Conservation (phyloP, 2,113 vertebrate genomes). For the Gymnocephalus cernua region DNA sequence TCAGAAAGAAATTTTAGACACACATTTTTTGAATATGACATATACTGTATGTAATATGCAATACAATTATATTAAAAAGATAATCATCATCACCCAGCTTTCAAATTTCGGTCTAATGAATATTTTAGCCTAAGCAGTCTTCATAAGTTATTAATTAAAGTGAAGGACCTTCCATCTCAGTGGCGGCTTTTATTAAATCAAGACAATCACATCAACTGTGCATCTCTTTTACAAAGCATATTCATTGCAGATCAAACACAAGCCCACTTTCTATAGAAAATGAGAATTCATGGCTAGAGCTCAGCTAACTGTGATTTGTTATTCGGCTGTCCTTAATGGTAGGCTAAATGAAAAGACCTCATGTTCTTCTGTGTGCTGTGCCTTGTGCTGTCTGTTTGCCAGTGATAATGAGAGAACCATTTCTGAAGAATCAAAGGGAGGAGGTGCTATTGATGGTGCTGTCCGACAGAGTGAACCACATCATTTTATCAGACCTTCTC, state of each 20-base stretch:
- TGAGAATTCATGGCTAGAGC: constrained; percentile 9
- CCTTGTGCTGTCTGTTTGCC: constrained; percentile 24
- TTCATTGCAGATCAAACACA: constrained; percentile 64
- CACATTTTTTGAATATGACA: neutral
- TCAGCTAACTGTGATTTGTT: constrained; percentile 26
- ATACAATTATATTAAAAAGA: neutral
- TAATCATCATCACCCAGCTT: constrained; percentile 11
- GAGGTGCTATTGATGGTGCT: constrained; percentile 46
- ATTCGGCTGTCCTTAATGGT: neutral
- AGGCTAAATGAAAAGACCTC: constrained; percentile 1
- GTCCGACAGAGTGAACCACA: constrained; percentile 1
- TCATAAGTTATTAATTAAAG: constrained; percentile 60
- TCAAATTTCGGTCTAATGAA: constrained; percentile 29
- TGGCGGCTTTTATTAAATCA: constrained; percentile 36
- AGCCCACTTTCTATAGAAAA: constrained; percentile 8
- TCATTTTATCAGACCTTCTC: constrained; percentile 32
- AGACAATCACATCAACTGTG: constrained; percentile 39
- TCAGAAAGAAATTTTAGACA: neutral
- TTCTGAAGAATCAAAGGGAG: constrained; percentile 58
- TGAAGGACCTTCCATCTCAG: constrained; percentile 50
- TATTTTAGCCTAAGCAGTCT: constrained; percentile 31
- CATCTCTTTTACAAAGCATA: constrained; percentile 3
- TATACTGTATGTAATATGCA: too few relatives aligned
- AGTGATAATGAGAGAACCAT: constrained; percentile 42
- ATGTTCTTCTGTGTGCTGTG: constrained; percentile 8